Evolutionary conservation across 2,888 invertebrate species (phyloP), one percentile per base, ranked within the genome.

Genomic region (Caenorhabditis panamensis): DNA sequence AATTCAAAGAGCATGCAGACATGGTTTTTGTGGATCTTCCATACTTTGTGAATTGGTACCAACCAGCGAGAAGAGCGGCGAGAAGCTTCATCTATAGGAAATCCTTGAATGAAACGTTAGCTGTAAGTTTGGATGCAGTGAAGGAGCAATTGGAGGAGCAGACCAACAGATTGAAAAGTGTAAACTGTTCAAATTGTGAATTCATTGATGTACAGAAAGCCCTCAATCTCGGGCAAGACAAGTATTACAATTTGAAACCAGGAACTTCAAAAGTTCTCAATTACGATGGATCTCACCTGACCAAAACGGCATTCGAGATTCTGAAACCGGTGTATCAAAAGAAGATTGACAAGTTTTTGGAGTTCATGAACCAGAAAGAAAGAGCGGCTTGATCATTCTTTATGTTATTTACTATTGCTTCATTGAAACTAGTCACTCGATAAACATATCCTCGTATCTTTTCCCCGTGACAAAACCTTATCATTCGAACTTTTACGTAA

Each of bases 1-100:
- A 47, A n/a, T 47, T 61, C 61, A 44, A 61, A 28, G 18, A 18
- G 8, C 44, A 24, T 16, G 37, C 51, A 0, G n/a, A 22, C 22
- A 9, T 9, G 2, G 53, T 64, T 0, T 53, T 16, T 37, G 41
- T 64, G 24, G 64, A 64, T 53, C 53, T 64, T 16, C 64, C 64
- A 3, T 64, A 37, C 13, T 64, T 53, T n/a, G 16, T 64, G 22
- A 36, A 36, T 4, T n/a, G 22, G 16, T 36, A 64, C 22, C 24
- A 37, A 8, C 64, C 64, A 6, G 53, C 64, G 1, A 64, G 53
- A 24, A 8, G 37, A 16, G 37, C 53, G 1, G 64, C 64, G 13
- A 36, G 64, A 20, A 64, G 64, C 53, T 20, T 64, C 11, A 64
- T 64, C 16, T 64, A 53, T 37, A 20, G 64, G 37, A 64, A 64